Evolutionary conservation across 53 echinoderm and acorn worm species (phyloP).

Genomic region (Henricia sp.): DNA sequence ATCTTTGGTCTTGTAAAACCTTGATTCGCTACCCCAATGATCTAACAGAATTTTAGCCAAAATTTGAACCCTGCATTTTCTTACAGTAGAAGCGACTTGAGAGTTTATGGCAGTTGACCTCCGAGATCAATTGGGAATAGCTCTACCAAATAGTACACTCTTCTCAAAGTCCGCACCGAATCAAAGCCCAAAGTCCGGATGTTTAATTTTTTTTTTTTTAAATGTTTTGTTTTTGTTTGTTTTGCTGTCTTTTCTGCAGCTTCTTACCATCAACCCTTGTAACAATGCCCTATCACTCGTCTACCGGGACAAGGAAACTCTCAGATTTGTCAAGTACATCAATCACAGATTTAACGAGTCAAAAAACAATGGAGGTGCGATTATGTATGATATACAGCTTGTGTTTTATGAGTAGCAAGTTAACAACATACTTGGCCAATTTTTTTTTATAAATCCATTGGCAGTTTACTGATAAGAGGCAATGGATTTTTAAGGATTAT

Average conservation of each 20-base stretch:
- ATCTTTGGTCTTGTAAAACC: no score
- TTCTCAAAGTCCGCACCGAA: not conserved
- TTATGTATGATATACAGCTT: slow-evolving; percentile 73
- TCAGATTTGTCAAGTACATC: slow-evolving; percentile 91
- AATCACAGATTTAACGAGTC: slow-evolving; percentile 71
- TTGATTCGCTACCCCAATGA: no score
- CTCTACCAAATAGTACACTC: no score
- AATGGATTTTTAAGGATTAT: no score
- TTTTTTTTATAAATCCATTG: no score
- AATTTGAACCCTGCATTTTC: no score
- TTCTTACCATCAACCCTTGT: slow-evolving; percentile 83
- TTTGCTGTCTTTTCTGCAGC: slow-evolving; percentile 59
- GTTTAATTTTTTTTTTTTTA: not conserved
- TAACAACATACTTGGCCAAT: no score
- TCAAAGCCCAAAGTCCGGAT: not conserved
- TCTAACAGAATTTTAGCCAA: no score
- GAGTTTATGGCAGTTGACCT: no score
- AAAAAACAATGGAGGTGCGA: slow-evolving; percentile 9
- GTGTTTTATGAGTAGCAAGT: slow-evolving; percentile 84
- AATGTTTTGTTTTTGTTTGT: not conserved
- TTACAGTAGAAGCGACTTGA: no score
- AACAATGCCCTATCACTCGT: slow-evolving; percentile 91
- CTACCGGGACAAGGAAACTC: slow-evolving; percentile 96
- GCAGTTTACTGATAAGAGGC: no score
- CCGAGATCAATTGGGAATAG: no score